Base-by-base conservation (phyloP, 2,888 invertebrate genomes). In the Podotricha telesiphe region DNA sequence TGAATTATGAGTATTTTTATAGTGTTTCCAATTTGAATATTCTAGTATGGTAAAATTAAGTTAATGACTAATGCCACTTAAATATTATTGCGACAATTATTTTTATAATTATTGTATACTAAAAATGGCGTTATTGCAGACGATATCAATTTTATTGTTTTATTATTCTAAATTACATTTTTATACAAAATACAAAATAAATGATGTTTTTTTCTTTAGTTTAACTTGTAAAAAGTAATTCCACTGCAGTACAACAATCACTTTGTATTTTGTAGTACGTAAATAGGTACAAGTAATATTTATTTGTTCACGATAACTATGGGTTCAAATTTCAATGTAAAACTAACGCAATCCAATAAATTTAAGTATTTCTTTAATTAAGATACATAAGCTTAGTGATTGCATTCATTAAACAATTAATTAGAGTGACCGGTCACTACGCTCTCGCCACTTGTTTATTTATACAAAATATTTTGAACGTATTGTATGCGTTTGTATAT, bases 1-100 rank as follows among this genome's bases (percentile, higher is more conserved):
- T 45, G 11, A 59, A 45, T 59, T 59, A 59, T 45, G 15, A 28
- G 22, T 6, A 7, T 59, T 59, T 45, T 59, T 59, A 22, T 59
- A 5, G 15, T 42, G 22, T 59, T 59, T 59, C 15, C 20, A 10
- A 28, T 28, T 42, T 11, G n/a, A n/a, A 22, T 59, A n/a, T 22
- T 59, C 45, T 22, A 45, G 45, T 45, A 20, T 42, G 42, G 56
- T 42, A 20, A 15, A 20, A 8, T 58, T 58, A 8, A 45, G 11
- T 55, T 37, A 17, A 55, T 55, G n/a, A 37, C 34, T 55, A 55
- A 55, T 37, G n/a, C 5, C 6, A 17, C 17, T 37, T 55, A 37
- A 55, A 17, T 11, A 37, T 37, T 55, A 37, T 37, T 55, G 55
- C 19, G 11, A 6, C 34, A 17, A 55, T 55, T 34, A 37, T 53